Evolutionary conservation across 2,797 vertebrate genomes (phyloP).

Genomic region (Huso huso): DNA sequence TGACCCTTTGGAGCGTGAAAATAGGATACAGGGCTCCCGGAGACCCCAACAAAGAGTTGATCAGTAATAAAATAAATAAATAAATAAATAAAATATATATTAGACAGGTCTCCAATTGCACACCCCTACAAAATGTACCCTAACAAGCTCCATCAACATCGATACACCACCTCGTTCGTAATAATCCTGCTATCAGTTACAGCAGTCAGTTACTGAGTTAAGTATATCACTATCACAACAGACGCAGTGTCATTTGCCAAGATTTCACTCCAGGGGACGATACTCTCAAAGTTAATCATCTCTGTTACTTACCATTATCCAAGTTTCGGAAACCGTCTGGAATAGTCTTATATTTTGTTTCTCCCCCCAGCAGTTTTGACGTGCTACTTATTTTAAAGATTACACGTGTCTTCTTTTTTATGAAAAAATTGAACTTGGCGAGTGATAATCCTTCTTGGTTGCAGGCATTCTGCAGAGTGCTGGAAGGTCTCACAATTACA

Average conservation of each 20-base stretch:
- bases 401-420: slow-evolving; percentile 24
- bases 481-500: slow-evolving; percentile 70
- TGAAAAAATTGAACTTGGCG: slow-evolving; percentile 46
- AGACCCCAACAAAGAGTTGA: slow-evolving; percentile 12
- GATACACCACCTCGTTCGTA: slow-evolving; percentile 15
- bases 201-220: slow-evolving; percentile 23
- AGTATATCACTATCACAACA: slow-evolving; percentile 21
- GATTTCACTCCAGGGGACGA: slow-evolving; percentile 33
- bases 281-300: slow-evolving; percentile 9
- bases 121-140: neutral
- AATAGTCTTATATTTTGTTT: slow-evolving; percentile 25
- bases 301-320: slow-evolving; percentile 40
- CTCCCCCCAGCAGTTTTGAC: slow-evolving; percentile 15
- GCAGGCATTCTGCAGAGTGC: slow-evolving; percentile 63
- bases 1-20: slow-evolving; percentile 41
- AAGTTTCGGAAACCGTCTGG: slow-evolving; percentile 26
- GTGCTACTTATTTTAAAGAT: slow-evolving; percentile 30
- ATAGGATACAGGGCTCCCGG: slow-evolving; percentile 23
- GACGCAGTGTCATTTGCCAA: slow-evolving; percentile 29
- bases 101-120: neutral
- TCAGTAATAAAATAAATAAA: slow-evolving; percentile 14
- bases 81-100: neutral
- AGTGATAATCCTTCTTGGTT: slow-evolving; percentile 56
- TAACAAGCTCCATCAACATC: slow-evolving; percentile 13
- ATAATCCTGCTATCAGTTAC: slow-evolving; percentile 15